Base-by-base conservation (phyloP, 2,113 vertebrate species). In the Phasianus colchicus region DNA sequence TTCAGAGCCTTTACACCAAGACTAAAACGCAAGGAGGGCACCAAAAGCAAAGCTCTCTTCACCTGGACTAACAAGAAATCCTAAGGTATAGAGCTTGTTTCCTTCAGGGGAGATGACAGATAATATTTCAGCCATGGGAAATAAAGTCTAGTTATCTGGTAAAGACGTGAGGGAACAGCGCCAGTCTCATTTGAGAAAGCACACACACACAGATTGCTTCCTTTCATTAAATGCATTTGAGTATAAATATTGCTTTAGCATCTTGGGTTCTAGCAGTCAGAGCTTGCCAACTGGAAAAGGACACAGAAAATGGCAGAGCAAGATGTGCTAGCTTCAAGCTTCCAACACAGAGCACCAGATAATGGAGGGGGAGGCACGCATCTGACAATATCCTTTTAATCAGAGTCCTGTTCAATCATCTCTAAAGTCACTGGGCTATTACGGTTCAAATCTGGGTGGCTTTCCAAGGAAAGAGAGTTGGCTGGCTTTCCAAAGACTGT, bases 231-330 rank as follows among this genome's bases (percentile, higher is more conserved):
- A 93, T 60, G 88, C 75, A 80, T 85, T 77, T 86, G 90, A 92
- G 90, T 91, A 95, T 95, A 97, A 96, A 96, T 96, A 96, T 95
- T 96, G 95, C 93, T 93, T 91, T 95, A 93, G 92, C 96, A 96
- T 96, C 94, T 97, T 64, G 85, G 89, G 91, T 88, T 89, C 86
- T 77, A 90, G 74, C 90, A 96, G 93, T 77, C 72, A 66, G 89
- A 76, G 82, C 2, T 42, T 96, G 96, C 96, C 97, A 97, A 96
- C 96, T 97, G 96, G 84, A 92, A 96, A 96, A 95, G 94, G 94
- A 92, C 90, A 91, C 24, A 52, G 82, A 92, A 95, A 96, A 95
- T 12, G 91, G 92, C 96, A 96, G 91, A 91, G 87, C 85, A 82
- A 93, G 95, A 91, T 21, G 6, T 91, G 96, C 6, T 75, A 61